phyloP scores from a whole-genome alignment of 2,888 invertebrate genomes.

The Pandemis heparana region DNA sequence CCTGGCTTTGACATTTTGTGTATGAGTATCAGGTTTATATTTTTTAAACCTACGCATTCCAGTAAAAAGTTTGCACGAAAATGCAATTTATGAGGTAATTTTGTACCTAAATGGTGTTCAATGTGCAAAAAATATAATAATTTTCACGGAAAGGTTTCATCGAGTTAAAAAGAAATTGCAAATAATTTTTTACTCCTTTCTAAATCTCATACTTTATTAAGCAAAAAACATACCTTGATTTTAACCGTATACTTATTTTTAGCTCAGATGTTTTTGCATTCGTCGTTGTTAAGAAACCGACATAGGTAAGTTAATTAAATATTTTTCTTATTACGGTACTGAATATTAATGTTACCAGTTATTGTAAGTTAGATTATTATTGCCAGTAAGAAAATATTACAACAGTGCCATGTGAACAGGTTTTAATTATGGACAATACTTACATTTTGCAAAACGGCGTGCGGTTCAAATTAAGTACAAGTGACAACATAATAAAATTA shows the following conservation, averaged over 20 bases:
- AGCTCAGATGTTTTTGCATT: conserved; percentile 19
- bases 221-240: background rate
- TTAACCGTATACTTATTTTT: background rate
- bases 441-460: conserved; percentile 16
- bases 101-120: background rate
- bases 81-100: background rate
- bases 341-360: conserved; percentile 24
- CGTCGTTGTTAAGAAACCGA: conserved; percentile 13
- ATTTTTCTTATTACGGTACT: conserved; percentile 29
- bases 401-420: conserved; percentile 34
- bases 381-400: conserved; percentile 24
- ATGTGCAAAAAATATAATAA: background rate
- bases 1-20: background rate
- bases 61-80: background rate
- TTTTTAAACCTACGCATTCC: conserved; percentile 11
- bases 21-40: background rate
- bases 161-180: background rate
- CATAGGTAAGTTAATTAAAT: conserved; percentile 1
- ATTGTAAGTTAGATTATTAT: conserved; percentile 18
- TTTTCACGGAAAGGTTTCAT: background rate
- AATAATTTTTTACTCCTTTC: background rate
- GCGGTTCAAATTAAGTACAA: conserved; percentile 18
- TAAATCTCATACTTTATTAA: no score
- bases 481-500: conserved; percentile 5
- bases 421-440: conserved; percentile 28